Evolutionary conservation across 2,797 vertebrate genomes (phyloP).

Genomic region (Parauchenoglanis ngamensis): DNA sequence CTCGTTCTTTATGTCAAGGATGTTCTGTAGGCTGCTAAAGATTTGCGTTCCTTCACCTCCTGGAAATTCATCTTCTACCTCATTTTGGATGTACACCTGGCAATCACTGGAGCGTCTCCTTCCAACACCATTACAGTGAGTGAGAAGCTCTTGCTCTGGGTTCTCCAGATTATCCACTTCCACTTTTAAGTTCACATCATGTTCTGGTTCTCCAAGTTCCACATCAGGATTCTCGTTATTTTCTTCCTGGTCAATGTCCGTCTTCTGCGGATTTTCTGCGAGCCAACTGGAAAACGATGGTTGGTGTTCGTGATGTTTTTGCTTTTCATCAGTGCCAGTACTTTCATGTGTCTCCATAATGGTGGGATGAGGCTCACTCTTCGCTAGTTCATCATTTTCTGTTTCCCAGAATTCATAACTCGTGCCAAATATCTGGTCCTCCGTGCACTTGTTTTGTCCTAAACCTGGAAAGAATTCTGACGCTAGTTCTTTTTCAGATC

Average conservation of each 20-base stretch:
- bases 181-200: conserved; percentile 40
- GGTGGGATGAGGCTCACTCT: conserved; percentile 74
- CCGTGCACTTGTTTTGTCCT: conserved; percentile 61
- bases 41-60: conserved; percentile 71
- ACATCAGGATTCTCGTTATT: conserved; percentile 70
- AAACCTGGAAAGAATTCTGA: conserved; percentile 74
- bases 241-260: conserved; percentile 73
- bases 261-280: conserved; percentile 44
- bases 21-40: conserved; percentile 65
- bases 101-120: conserved; percentile 33
- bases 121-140: conserved; percentile 45
- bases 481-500: conserved; percentile 68
- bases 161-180: conserved; percentile 77
- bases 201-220: conserved; percentile 43
- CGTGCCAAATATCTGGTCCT: conserved; percentile 66
- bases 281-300: conserved; percentile 40
- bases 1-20: conserved; percentile 6
- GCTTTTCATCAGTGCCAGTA: conserved; percentile 68
- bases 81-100: conserved; percentile 44
- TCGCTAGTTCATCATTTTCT: conserved; percentile 75
- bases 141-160: conserved; percentile 64
- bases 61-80: conserved; percentile 51
- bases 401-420: conserved; percentile 74
- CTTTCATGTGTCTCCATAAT: conserved; percentile 62
- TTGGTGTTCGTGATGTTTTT: conserved; percentile 57